Percentiles rank a stretch among this genome's conserved stretches.
Conservation (phyloP, 2,113 vertebrate species). For the Myotis lucifugus region DNA sequence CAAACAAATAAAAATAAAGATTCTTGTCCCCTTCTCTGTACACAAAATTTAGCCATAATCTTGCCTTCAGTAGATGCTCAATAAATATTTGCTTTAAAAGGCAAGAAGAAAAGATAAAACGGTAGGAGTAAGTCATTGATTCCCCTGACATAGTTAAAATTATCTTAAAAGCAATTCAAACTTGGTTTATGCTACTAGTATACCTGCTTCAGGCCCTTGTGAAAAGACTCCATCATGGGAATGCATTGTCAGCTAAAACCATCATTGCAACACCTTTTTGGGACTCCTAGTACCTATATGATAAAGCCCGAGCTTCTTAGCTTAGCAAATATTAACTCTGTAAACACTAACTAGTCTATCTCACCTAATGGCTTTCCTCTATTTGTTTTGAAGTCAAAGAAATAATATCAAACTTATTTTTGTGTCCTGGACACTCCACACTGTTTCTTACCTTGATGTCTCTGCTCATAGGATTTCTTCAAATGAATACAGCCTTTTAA, state of each 20-base stretch:
- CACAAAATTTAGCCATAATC: neutral
- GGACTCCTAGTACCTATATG: neutral
- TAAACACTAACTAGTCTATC: neutral
- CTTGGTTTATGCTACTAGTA: neutral
- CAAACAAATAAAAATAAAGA: conserved; percentile 29
- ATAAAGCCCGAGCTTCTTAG: neutral
- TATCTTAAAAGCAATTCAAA: neutral
- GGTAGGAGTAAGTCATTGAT: neutral
- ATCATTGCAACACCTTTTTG: neutral
- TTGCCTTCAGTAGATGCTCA: neutral
- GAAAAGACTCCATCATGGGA: neutral
- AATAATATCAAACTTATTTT: neutral
- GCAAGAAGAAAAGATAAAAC: neutral
- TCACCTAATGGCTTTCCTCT: neutral
- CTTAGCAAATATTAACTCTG: neutral
- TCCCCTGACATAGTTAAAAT: neutral
- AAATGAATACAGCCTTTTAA: neutral
- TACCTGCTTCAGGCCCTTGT: neutral
- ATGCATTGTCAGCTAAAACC: neutral
- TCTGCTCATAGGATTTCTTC: neutral
- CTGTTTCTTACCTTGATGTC: neutral
- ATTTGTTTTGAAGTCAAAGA: conserved; percentile 7
- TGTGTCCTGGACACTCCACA: neutral
- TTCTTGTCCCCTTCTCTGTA: neutral
- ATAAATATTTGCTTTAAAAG: neutral